phyloP scores from a whole-genome alignment of 2,113 vertebrate genomes.

The Nannospalax galili region DNA sequence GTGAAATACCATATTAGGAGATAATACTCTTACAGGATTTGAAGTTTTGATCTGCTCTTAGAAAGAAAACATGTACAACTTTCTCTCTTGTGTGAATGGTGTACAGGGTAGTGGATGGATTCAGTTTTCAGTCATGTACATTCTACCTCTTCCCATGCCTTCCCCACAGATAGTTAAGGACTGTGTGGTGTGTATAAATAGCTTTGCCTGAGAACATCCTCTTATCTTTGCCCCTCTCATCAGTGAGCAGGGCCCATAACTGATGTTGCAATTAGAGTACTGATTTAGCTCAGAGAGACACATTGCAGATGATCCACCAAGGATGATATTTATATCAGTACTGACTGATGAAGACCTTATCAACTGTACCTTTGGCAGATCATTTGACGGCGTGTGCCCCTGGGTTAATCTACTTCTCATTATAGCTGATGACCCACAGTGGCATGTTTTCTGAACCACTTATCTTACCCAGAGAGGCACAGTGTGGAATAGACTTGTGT shows the following conservation, averaged over 20 bases:
- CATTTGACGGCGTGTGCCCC: slow-evolving; percentile 1
- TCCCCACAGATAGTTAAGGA: slow-evolving; percentile 48
- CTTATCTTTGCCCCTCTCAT: slow-evolving; percentile 73
- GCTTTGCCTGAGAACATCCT: slow-evolving; percentile 71
- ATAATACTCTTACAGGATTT: neutral
- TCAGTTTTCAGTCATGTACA: slow-evolving; percentile 53
- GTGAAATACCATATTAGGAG: neutral
- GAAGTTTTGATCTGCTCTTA: neutral
- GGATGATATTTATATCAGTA: slow-evolving; percentile 77
- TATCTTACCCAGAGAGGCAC: neutral
- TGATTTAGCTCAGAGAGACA: slow-evolving; percentile 78
- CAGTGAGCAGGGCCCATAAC: slow-evolving; percentile 57
- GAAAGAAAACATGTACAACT: slow-evolving; percentile 27
- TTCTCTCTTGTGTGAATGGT: neutral
- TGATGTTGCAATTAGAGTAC: slow-evolving; percentile 80
- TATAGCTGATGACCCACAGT: slow-evolving; percentile 51
- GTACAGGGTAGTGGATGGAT: neutral
- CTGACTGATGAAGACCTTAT: slow-evolving; percentile 74
- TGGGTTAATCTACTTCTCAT: slow-evolving; percentile 63
- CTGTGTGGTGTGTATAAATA: slow-evolving; percentile 76
- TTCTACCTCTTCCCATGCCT: neutral
- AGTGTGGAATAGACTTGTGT: neutral
- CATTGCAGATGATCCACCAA: slow-evolving; percentile 49
- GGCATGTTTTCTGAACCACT: slow-evolving; percentile 53
- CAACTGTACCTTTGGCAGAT: slow-evolving; percentile 76